phyloP scores from a whole-genome alignment of 92 coral and sea anemone species.

The Zoanthus sansibaricus region DNA sequence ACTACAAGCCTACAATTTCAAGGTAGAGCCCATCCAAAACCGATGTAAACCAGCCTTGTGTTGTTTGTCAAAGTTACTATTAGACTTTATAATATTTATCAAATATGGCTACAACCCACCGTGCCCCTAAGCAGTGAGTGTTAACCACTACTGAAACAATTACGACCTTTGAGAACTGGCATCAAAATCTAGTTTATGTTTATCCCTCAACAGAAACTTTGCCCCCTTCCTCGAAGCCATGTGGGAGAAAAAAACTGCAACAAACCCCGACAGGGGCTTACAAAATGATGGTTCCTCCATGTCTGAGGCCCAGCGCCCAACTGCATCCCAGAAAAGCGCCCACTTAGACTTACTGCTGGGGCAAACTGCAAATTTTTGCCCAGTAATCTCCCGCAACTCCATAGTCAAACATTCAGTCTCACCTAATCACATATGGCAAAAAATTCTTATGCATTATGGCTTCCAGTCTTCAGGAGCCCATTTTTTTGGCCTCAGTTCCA shows the following conservation, averaged over 20 bases:
- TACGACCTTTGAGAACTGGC: constrained; percentile 21
- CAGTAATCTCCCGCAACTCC: constrained; percentile 44
- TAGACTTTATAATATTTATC: not conserved
- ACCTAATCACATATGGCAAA: constrained; percentile 46
- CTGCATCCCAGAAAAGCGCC: constrained; percentile 40
- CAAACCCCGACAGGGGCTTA: constrained; percentile 46
- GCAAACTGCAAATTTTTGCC: constrained; percentile 53
- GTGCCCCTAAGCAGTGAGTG: constrained; percentile 18
- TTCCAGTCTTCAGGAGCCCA: constrained; percentile 1
- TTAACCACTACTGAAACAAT: constrained; percentile 19
- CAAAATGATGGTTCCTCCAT: constrained; percentile 29
- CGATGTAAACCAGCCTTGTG: not conserved
- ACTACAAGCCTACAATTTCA: too few species aligned
- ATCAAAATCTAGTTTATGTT: constrained; percentile 19
- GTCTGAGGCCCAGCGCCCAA: constrained; percentile 40
- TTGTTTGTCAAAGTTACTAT: not conserved
- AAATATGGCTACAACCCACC: constrained; percentile 8
- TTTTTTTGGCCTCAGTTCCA: not conserved
- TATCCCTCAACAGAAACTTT: constrained; percentile 11
- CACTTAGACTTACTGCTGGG: constrained; percentile 32
- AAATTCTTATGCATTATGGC: constrained; percentile 9
- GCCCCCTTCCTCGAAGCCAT: constrained; percentile 51
- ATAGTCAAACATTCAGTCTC: constrained; percentile 44
- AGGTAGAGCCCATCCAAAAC: too few species aligned
- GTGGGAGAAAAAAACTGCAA: constrained; percentile 50